phyloP scores from a whole-genome alignment of 2,888 invertebrate species.

The Pandemis cinnamomeana region DNA sequence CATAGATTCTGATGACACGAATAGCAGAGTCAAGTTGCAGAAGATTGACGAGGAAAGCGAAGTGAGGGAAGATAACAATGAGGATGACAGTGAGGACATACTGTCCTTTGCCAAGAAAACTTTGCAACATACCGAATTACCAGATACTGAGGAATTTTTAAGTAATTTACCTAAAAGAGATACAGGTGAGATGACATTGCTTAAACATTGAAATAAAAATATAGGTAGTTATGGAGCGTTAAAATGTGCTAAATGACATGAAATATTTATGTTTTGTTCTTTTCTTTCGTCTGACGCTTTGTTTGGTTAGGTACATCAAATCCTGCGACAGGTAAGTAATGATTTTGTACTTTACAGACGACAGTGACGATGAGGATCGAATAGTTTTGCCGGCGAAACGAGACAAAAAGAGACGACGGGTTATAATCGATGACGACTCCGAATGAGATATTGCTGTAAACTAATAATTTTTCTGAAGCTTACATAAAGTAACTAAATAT shows the following conservation, averaged over 20 bases:
- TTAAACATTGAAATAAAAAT: not conserved
- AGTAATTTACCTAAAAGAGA: slow-evolving; percentile 57
- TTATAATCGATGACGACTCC: slow-evolving; percentile 76
- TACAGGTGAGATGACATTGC: slow-evolving; percentile 61
- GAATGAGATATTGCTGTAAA: slow-evolving; percentile 52
- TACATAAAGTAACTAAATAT: slow-evolving; percentile 7
- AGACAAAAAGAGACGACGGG: slow-evolving; percentile 63
- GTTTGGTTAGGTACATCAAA: not conserved
- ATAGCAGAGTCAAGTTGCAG: slow-evolving; percentile 65
- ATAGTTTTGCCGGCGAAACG: slow-evolving; percentile 62
- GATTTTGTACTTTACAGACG: slow-evolving; percentile 55
- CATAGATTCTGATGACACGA: slow-evolving; percentile 61
- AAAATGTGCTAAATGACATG: not conserved
- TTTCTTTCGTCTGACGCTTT: not conserved
- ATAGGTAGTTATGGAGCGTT: not conserved
- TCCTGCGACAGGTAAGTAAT: slow-evolving; percentile 16
- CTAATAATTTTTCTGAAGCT: not conserved
- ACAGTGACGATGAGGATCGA: slow-evolving; percentile 66
- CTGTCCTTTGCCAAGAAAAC: slow-evolving; percentile 78
- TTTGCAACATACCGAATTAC: slow-evolving; percentile 66
- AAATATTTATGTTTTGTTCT: not conserved
- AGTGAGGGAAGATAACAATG: slow-evolving; percentile 51
- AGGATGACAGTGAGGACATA: slow-evolving; percentile 67
- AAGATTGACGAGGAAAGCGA: slow-evolving; percentile 65
- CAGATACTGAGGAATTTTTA: slow-evolving; percentile 74